phyloP scores from a whole-genome alignment of 2,113 vertebrate species.

The Actinemys pallida region DNA sequence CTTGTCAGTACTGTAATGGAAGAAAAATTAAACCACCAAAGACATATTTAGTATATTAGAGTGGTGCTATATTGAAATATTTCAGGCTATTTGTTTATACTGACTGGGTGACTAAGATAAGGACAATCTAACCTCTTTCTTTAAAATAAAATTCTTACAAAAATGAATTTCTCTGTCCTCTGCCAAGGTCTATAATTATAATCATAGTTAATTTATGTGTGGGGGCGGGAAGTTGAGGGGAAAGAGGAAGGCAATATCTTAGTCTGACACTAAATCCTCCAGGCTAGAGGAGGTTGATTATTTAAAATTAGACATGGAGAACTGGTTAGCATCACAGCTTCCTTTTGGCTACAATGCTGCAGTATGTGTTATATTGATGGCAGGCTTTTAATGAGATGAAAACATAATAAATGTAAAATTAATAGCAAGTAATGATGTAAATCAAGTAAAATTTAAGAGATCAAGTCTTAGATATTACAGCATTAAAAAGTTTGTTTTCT shows the following conservation, averaged over 20 bases:
- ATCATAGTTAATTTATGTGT: neutral
- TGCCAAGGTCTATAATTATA: neutral
- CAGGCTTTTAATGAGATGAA: neutral
- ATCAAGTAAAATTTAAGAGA: conserved; percentile 14
- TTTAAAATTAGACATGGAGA: neutral
- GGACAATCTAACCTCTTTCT: neutral
- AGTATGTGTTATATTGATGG: neutral
- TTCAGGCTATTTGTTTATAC: neutral
- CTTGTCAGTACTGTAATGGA: neutral
- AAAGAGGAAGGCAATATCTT: neutral
- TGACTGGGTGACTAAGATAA: neutral
- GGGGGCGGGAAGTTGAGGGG: neutral
- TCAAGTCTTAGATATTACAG: neutral
- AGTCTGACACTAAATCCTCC: neutral
- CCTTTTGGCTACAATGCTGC: neutral
- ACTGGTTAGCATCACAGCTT: neutral
- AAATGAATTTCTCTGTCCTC: conserved; percentile 5
- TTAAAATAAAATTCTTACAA: neutral
- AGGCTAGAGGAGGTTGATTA: neutral
- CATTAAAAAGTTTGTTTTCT: neutral
- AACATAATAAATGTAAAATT: neutral
- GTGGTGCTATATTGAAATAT: neutral
- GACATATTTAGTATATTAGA: neutral
- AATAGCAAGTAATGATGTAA: conserved; percentile 19
- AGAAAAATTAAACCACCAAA: conserved; percentile 16